These are phyloP conservation scores for Notolabrus celidotus DNA, from an alignment of 2,797 vertebrate species.

Conservation along the genomic window DNA sequence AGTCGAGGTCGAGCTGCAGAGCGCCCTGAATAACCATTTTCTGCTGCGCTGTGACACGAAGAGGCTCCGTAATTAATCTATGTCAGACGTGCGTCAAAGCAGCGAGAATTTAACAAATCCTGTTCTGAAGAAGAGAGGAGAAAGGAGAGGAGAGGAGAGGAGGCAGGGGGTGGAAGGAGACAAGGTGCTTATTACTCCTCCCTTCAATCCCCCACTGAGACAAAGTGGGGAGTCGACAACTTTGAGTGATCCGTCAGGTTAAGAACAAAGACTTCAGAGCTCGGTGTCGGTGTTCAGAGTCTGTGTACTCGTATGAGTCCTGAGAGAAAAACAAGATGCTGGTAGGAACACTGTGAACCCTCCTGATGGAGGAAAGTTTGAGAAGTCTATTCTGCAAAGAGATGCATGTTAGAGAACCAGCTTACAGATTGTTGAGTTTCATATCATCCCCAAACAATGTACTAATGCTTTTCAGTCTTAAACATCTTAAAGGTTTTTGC, in stretches of 20 bases:
- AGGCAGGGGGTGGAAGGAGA: constrained; percentile 2
- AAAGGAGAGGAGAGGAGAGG: constrained; percentile 11
- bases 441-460: too few relatives aligned
- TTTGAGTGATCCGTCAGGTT: constrained; percentile 27
- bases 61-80: constrained; percentile 71
- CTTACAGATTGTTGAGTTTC: too few relatives aligned
- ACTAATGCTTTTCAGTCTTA: too few relatives aligned
- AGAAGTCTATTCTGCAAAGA: too few relatives aligned
- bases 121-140: constrained; percentile 26
- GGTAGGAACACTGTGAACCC: too few relatives aligned
- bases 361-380: too few relatives aligned
- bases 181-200: constrained; percentile 44
- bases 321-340: too few relatives aligned
- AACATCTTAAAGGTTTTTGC: too few relatives aligned
- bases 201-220: constrained; percentile 35
- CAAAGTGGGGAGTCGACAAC: constrained; percentile 30
- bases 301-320: too few relatives aligned
- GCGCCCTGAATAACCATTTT: constrained; percentile 33
- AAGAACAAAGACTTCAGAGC: background rate
- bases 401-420: too few relatives aligned
- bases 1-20: constrained; percentile 15
- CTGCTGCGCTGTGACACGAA: constrained; percentile 36
- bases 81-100: constrained; percentile 57
- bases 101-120: constrained; percentile 65
- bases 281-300: background rate